Conservation (phyloP, 2,113 vertebrate species). For the Tetraodon nigroviridis region DNA sequence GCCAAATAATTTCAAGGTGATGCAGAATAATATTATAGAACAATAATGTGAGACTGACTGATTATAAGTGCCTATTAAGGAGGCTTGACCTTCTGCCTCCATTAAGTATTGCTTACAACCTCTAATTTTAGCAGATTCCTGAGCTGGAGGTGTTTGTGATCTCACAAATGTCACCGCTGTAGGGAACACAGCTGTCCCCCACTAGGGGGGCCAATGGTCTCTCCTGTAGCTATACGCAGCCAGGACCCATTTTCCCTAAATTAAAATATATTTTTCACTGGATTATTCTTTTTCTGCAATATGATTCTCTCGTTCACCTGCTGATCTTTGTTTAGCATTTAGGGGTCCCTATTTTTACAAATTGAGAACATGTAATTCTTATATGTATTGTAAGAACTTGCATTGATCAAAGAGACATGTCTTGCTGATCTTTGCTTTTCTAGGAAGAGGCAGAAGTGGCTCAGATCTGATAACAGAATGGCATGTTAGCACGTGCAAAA, state of each 20-base stretch:
- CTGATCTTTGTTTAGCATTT: too few species aligned
- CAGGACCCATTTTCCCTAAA: slow-evolving; percentile 9
- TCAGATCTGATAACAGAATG: slow-evolving; percentile 43
- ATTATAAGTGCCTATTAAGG: neutral
- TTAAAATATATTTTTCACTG: slow-evolving; percentile 22
- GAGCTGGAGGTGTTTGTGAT: slow-evolving; percentile 29
- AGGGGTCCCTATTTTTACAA: neutral
- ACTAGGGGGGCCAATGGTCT: slow-evolving; percentile 8
- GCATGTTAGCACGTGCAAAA: slow-evolving; percentile 37
- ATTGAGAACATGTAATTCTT: neutral
- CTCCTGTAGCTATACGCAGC: slow-evolving; percentile 8
- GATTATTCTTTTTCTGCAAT: too few species aligned
- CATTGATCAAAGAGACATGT: slow-evolving; percentile 7
- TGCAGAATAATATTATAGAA: neutral
- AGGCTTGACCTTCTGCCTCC: neutral
- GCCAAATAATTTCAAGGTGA: neutral
- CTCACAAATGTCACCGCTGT: slow-evolving; percentile 24
- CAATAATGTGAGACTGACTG: too few species aligned
- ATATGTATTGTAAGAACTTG: neutral
- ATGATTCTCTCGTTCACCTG: too few species aligned
- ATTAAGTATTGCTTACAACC: slow-evolving; percentile 20
- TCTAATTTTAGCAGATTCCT: slow-evolving; percentile 38
- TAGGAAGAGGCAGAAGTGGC: slow-evolving; percentile 30
- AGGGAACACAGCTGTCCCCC: slow-evolving; percentile 51
- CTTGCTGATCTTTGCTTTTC: slow-evolving; percentile 51